Evolutionary conservation across 2,797 vertebrate species (phyloP).

Genomic region (Anolis apletophallus): DNA sequence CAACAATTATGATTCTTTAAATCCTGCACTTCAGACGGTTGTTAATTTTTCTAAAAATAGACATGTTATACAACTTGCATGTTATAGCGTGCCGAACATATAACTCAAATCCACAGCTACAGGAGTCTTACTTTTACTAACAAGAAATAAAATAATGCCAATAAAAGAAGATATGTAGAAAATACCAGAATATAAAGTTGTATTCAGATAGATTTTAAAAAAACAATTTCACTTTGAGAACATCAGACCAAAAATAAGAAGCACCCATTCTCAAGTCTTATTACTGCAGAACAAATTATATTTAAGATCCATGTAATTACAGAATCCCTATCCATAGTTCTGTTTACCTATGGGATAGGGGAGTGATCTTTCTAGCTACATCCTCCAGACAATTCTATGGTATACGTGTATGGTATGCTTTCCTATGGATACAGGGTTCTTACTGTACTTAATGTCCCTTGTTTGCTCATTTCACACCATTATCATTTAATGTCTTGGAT

Average conservation of each 20-base stretch:
- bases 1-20: background rate
- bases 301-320: too few relatives aligned
- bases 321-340: too few relatives aligned
- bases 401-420: too few relatives aligned
- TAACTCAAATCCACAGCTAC: background rate
- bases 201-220: conserved; percentile 37
- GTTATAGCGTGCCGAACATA: background rate
- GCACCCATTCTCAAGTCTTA: conserved; percentile 24
- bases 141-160: background rate
- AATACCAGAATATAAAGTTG: conserved; percentile 51
- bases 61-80: background rate
- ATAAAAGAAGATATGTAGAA: conserved; percentile 48
- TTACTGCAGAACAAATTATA: conserved; percentile 39
- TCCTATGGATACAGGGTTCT: too few relatives aligned
- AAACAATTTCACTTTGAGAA: conserved; percentile 13
- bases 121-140: background rate
- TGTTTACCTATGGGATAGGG: too few relatives aligned
- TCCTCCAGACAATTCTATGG: too few relatives aligned
- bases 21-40: too few relatives aligned
- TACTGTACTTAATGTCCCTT: background rate
- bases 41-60: too few relatives aligned
- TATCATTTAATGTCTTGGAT: conserved; percentile 12
- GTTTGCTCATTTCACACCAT: background rate
- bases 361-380: too few relatives aligned
- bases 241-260: conserved; percentile 20